Evolutionary conservation across 2,113 vertebrate genomes (phyloP).

Genomic region (Turdus rufiventris): DNA sequence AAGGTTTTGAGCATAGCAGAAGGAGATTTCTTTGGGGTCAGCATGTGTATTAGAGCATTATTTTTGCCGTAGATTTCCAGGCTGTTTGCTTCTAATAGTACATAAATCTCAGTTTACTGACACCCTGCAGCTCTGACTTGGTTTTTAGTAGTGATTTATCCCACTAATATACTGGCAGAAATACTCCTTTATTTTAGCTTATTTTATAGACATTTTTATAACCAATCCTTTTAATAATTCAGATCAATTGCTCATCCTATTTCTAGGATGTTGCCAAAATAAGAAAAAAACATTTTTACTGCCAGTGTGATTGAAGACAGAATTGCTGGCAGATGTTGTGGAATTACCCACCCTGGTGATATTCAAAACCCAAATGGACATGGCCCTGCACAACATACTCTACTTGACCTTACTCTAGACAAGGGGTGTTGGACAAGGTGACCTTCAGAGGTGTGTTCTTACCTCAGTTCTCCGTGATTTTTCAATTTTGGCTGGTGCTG

Average conservation of each 20-base stretch:
- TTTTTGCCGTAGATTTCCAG: slow-evolving; percentile 28
- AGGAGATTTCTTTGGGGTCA: neutral
- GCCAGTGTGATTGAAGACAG: neutral
- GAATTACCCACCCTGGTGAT: neutral
- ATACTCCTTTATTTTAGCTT: slow-evolving; percentile 20
- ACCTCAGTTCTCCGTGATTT: neutral
- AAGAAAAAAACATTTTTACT: neutral
- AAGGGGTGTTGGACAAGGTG: neutral
- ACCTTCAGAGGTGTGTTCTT: neutral
- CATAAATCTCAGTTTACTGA: slow-evolving; percentile 34
- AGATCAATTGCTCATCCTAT: slow-evolving; percentile 3
- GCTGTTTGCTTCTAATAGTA: slow-evolving; percentile 28
- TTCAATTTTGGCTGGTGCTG: neutral
- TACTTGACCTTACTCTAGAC: neutral
- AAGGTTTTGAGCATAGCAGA: neutral
- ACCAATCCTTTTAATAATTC: slow-evolving; percentile 52
- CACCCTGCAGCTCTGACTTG: slow-evolving; percentile 10
- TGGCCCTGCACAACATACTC: neutral
- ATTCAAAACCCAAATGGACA: neutral
- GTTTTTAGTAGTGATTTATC: slow-evolving; percentile 56
- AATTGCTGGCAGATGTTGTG: neutral
- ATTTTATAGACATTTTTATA: slow-evolving; percentile 44
- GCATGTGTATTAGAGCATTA: neutral
- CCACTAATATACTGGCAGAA: slow-evolving; percentile 3
- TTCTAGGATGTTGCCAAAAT: slow-evolving; percentile 13